A percentile compares a stretch with the other conserved stretches of the same genome.
Evolutionary conservation across 2,797 vertebrate species (phyloP).

Genomic region (Crossoptilon crossoptilon): DNA sequence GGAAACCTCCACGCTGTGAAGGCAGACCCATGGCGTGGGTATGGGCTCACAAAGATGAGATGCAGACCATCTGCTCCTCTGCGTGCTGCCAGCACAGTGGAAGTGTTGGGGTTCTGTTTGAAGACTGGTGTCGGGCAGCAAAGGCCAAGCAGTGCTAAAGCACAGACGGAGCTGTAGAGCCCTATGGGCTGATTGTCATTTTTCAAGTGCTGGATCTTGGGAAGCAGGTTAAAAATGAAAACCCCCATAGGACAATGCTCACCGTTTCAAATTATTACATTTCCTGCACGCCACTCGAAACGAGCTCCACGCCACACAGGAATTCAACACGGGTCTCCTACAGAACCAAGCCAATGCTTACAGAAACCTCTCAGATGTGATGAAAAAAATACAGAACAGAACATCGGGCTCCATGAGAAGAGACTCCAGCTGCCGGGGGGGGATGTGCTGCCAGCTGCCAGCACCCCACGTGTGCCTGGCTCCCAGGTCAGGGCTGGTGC

Average conservation of each 20-base stretch:
- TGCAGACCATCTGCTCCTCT: not conserved
- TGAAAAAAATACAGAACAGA: not conserved
- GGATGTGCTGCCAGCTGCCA: not conserved
- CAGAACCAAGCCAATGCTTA: not conserved
- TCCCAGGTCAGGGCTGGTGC: not conserved
- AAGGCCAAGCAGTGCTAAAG: not conserved
- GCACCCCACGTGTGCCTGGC: not conserved
- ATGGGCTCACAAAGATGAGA: accelerated
- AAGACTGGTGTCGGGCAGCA: not conserved
- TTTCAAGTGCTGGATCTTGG: not conserved
- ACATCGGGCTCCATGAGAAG: not conserved
- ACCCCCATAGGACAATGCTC: not conserved
- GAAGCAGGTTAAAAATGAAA: not conserved
- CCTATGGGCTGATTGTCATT: not conserved
- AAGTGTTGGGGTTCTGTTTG: not conserved
- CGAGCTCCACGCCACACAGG: not conserved
- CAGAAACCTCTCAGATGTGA: not conserved
- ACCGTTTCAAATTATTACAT: not conserved
- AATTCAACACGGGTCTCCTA: not conserved
- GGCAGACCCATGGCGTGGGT: accelerated
- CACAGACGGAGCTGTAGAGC: not conserved
- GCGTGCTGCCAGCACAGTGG: accelerated
- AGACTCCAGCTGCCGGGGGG: not conserved
- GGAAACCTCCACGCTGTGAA: accelerated
- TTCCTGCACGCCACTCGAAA: not conserved